Evolutionary conservation across 2,888 invertebrate genomes (phyloP).

Genomic region (Aelia acuminata): DNA sequence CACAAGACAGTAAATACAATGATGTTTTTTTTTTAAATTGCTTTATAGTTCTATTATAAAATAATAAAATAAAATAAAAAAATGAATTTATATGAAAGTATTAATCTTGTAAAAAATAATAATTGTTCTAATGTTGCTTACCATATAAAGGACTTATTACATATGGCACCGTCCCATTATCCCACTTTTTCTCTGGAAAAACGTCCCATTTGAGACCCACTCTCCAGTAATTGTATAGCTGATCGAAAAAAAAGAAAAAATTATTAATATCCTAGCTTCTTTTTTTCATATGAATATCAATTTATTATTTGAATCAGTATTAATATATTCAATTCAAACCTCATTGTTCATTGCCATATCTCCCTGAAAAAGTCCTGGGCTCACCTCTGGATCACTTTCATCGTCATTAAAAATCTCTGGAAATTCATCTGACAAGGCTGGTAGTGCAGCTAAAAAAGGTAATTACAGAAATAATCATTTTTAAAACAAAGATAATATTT

Average conservation of each 20-base stretch:
- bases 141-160: conserved; percentile 76
- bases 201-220: conserved; percentile 77
- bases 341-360: conserved; percentile 78
- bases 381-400: conserved; percentile 75
- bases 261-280: neutral
- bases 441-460: conserved; percentile 32
- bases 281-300: neutral
- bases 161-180: conserved; percentile 77
- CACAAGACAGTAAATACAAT: neutral
- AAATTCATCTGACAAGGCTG: conserved; percentile 7
- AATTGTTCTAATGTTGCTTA: conserved; percentile 67
- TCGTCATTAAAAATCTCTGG: conserved; percentile 50
- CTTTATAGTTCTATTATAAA: too few species aligned
- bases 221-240: conserved; percentile 75
- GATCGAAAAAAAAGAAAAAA: conserved; percentile 22
- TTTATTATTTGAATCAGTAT: neutral
- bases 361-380: conserved; percentile 78
- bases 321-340: conserved; percentile 66
- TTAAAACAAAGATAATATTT: neutral
- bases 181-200: conserved; percentile 78
- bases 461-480: neutral
- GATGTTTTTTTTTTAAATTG: too few species aligned
- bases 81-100: neutral
- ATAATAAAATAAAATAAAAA: too few species aligned
- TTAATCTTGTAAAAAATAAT: neutral